A percentile compares a stretch with the other conserved stretches of the same genome.
Conservation (phyloP, 1,140 invertebrate genomes). For the Mercenaria mercenaria region DNA sequence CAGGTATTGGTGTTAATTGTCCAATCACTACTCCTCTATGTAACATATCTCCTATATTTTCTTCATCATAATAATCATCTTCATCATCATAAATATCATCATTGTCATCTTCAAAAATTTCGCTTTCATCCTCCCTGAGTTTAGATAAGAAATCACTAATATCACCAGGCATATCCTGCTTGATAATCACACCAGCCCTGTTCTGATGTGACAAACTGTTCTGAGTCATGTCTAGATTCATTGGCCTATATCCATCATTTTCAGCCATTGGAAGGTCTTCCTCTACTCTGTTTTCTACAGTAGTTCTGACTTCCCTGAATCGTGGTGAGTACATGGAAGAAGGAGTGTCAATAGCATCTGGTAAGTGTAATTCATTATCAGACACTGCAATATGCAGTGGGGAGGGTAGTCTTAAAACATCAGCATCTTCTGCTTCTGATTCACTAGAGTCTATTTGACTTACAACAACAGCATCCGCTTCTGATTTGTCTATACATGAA, state of each 20-base stretch:
- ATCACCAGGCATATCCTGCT: slow-evolving; percentile 52
- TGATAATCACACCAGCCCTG: slow-evolving; percentile 55
- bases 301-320: slow-evolving; percentile 68
- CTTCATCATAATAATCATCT: background rate
- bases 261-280: slow-evolving; percentile 69
- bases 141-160: slow-evolving; percentile 48
- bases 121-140: slow-evolving; percentile 33
- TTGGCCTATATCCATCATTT: slow-evolving; percentile 79
- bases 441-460: slow-evolving; percentile 63
- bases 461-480: slow-evolving; percentile 75
- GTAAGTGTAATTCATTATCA: slow-evolving; percentile 3
- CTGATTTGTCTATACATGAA: slow-evolving; percentile 77
- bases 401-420: slow-evolving; percentile 3
- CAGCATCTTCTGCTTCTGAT: slow-evolving; percentile 73
- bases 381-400: slow-evolving; percentile 26
- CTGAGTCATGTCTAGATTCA: slow-evolving; percentile 81
- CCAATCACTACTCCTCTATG: slow-evolving; percentile 69
- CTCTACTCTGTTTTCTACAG: background rate
- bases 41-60: slow-evolving; percentile 36
- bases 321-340: slow-evolving; percentile 66
- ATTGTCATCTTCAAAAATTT: slow-evolving; percentile 11
- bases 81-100: slow-evolving; percentile 32
- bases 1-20: slow-evolving; percentile 79
- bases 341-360: slow-evolving; percentile 42
- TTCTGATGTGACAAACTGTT: slow-evolving; percentile 36